Evolutionary conservation across 1,140 invertebrate genomes (phyloP), one percentile per base, ranked within the genome.

Genomic region (Plodia interpunctella): DNA sequence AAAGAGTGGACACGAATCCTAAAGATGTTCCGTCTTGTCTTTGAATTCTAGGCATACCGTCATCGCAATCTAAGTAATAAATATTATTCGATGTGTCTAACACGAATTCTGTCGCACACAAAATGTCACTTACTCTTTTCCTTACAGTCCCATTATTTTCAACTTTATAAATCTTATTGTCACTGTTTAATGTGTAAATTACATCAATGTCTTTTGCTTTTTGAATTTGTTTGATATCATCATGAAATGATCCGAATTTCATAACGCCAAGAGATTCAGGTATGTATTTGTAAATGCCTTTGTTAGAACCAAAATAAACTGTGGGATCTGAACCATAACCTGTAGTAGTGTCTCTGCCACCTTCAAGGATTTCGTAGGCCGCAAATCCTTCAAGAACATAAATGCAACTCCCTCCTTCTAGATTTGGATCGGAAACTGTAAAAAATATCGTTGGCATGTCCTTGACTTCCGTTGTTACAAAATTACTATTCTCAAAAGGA

Each of bases 51-150:
- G 80, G 76, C 49, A 77, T 59, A 1, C 51, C 32, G 32, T 81
- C 74, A 6, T 74, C 69, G 57, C 83, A 86, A 5, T 62, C 38
- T n/a, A 82, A 65, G 15, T 73, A 87, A 58, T 84, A 87, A 10
- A 84, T 73, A 57, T 82, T 84, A 66, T 87, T 81, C 1, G 74
- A 74, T 3, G 77, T 84, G 53, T 87, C 83, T n/a, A 87, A 61
- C 49, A 87, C 83, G 53, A 87, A 84, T 72, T 85, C 71, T 17
- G 60, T 52, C 4, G 80, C 81, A 28, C 80, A 84, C 20, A 54
- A 25, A 13, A 83, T 55, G 0, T 60, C 62, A 20, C 63, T 17
- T 0, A 84, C 49, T 51, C 62, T 78, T 2, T 68, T 80, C 59
- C 70, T 76, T 0, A 75, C 51, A 0, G 74, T 83, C 0, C 80